A percentile compares a stretch with the other conserved stretches of the same genome.
These are phyloP conservation scores for Clytia hemisphaerica DNA, from an alignment of 30 jellyfish, hydroid and myxozoan species.

Conservation along the genomic window DNA sequence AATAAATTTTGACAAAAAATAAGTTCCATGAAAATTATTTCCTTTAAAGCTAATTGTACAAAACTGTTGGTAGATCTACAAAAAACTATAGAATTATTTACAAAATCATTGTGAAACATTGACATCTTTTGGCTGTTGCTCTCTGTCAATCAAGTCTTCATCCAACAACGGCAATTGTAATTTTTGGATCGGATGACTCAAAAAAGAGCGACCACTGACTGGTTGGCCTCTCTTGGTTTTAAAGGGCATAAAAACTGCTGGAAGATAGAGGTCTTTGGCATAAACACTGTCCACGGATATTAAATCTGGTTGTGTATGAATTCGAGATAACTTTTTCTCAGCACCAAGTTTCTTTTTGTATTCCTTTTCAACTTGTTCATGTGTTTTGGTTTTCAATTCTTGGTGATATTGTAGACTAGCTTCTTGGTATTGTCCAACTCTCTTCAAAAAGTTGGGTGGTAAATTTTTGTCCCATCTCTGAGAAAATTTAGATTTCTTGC, in stretches of 20 bases:
- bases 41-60: no score
- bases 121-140: no score
- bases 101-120: no score
- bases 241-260: constrained; percentile 66
- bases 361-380: constrained; percentile 32
- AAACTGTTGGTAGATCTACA: no score
- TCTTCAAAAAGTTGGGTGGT: constrained; percentile 47
- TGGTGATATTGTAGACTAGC: constrained; percentile 57
- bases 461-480: constrained; percentile 61
- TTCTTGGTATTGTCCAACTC: constrained; percentile 69
- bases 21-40: no score
- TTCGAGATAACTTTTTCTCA: constrained; percentile 1
- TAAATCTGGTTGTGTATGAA: background rate
- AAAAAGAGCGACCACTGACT: constrained; percentile 5
- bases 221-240: background rate
- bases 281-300: no score
- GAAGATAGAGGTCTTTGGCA: constrained; percentile 40
- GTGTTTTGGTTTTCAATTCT: constrained; percentile 25
- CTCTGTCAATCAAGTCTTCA: no score
- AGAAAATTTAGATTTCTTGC: constrained; percentile 5
- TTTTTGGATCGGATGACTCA: no score
- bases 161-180: no score
- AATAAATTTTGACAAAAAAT: no score
- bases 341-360: constrained; percentile 38
- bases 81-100: no score